Percentiles rank a stretch among this genome's conserved stretches.
These are phyloP conservation scores for Penaeus indicus DNA, from an alignment of 1,140 invertebrate species.

Conservation along the genomic window DNA sequence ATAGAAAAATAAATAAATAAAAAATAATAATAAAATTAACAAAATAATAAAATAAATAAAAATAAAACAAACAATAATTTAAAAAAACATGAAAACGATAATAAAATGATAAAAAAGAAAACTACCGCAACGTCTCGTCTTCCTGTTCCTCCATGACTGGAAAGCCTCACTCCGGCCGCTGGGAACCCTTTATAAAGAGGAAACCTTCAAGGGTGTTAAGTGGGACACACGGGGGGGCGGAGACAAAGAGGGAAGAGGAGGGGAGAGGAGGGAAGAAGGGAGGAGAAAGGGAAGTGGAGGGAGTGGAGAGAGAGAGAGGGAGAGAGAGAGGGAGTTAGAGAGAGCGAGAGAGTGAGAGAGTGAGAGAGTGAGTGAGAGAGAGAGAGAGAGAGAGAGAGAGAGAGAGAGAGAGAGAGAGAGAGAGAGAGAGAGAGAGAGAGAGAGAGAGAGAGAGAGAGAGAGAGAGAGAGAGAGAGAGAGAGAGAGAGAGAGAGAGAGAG, in stretches of 20 bases:
- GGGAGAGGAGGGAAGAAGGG: constrained; percentile 22
- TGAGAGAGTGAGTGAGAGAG: neutral
- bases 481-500: neutral
- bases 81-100: too few relatives aligned
- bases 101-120: too few relatives aligned
- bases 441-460: neutral
- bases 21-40: too few relatives aligned
- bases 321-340: neutral
- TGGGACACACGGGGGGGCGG: neutral
- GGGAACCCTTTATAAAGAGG: neutral
- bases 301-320: neutral
- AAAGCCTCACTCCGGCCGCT: neutral
- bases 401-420: neutral
- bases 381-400: neutral
- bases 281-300: constrained; percentile 8
- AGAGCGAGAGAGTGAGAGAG: neutral
- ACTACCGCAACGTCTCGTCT: too few relatives aligned
- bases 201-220: neutral
- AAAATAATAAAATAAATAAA: too few relatives aligned
- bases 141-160: too few relatives aligned
- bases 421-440: too few relatives aligned
- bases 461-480: neutral
- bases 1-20: too few relatives aligned
- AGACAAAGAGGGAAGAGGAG: neutral
- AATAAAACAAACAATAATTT: too few relatives aligned